phyloP scores from a whole-genome alignment of 1,140 invertebrate genomes.

The Aphaenogaster rudis region DNA sequence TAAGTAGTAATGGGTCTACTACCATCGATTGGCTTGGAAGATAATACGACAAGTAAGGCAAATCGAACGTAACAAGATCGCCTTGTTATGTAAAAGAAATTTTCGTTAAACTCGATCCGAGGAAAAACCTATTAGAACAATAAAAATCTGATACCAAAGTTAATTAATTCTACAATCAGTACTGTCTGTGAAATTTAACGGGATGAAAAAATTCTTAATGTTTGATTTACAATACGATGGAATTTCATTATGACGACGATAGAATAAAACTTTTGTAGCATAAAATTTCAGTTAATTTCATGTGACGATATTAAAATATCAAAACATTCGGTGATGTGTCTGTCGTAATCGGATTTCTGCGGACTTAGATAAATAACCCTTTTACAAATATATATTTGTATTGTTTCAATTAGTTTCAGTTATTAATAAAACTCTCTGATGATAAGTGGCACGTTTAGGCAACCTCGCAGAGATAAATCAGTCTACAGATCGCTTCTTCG shows the following conservation, averaged over 20 bases:
- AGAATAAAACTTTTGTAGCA: slow-evolving; percentile 20
- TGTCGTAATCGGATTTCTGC: background rate
- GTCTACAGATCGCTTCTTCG: background rate
- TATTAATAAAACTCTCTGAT: background rate
- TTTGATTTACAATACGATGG: slow-evolving; percentile 19
- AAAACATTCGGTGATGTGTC: background rate
- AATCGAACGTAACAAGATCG: slow-evolving; percentile 40
- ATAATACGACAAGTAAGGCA: slow-evolving; percentile 5
- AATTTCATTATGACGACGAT: slow-evolving; percentile 34
- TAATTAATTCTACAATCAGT: slow-evolving; percentile 34
- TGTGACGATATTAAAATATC: slow-evolving; percentile 26
- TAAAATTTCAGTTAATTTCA: slow-evolving; percentile 16
- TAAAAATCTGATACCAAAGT: slow-evolving; percentile 11
- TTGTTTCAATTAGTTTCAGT: background rate
- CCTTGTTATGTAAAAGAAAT: slow-evolving; percentile 15
- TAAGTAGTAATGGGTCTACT: slow-evolving; percentile 2
- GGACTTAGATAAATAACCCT: background rate
- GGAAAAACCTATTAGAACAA: background rate
- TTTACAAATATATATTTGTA: background rate
- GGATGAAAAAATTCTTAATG: slow-evolving; percentile 34
- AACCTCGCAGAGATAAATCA: background rate
- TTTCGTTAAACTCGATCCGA: slow-evolving; percentile 14
- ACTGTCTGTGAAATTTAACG: slow-evolving; percentile 23
- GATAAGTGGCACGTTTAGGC: background rate
- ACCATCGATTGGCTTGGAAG: slow-evolving; percentile 17